phyloP scores from a whole-genome alignment of 2,888 invertebrate genomes.

The Caenorhabditis sinica region DNA sequence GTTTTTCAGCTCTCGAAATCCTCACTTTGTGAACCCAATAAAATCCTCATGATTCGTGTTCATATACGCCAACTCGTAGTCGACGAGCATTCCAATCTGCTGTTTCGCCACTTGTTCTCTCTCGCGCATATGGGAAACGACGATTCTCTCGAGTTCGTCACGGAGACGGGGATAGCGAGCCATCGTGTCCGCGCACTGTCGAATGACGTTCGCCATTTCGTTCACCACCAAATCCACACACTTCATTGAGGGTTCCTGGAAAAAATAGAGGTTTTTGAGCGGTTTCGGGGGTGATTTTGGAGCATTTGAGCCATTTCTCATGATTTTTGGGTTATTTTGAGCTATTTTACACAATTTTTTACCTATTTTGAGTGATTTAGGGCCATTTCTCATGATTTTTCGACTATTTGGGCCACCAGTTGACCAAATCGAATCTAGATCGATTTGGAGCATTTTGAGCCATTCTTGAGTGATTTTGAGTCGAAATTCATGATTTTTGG shows the following conservation, averaged over 20 bases:
- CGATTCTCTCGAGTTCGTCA: conserved; percentile 98
- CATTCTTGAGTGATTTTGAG: too few relatives aligned
- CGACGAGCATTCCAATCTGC: conserved; percentile 92
- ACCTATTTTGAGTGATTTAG: too few relatives aligned
- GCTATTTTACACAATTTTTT: too few relatives aligned
- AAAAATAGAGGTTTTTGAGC: too few relatives aligned
- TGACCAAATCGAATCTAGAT: too few relatives aligned
- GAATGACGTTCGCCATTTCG: conserved; percentile 94
- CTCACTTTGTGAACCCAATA: conserved; percentile 97
- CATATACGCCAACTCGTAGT: conserved; percentile 98
- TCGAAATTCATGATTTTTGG: too few relatives aligned
- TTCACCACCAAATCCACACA: conserved; percentile 98
- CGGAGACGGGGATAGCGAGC: conserved; percentile 96
- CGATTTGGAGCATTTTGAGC: too few relatives aligned
- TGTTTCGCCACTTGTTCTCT: conserved; percentile 97
- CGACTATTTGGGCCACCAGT: too few relatives aligned
- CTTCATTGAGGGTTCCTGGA: conserved; percentile 93
- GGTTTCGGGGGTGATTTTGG: too few relatives aligned
- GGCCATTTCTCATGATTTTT: too few relatives aligned
- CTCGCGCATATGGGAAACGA: conserved; percentile 94
- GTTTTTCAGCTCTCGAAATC: not conserved
- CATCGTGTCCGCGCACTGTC: conserved; percentile 97
- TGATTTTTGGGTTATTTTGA: too few relatives aligned
- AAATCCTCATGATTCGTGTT: conserved; percentile 99
- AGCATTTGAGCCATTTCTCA: too few relatives aligned